Evolutionary conservation across 2,888 invertebrate species (phyloP), one percentile per base, ranked within the genome.

Genomic region (Zonitis immaculata): DNA sequence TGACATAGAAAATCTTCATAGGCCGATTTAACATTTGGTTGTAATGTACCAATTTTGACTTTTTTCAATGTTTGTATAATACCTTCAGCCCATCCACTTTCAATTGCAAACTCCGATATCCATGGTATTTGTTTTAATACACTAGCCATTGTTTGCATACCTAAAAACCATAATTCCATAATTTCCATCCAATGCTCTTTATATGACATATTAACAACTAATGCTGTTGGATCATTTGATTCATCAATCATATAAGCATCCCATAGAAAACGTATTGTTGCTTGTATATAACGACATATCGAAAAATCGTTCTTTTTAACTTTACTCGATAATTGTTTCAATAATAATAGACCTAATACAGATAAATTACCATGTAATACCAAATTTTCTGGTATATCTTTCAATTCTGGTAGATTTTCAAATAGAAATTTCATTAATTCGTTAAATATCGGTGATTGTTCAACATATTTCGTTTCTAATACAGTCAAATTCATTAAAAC

Each of bases 21-120:
- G 25, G 93, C 93, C 22, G 89, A 89, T 70, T 92, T 91, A 0
- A 92, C 87, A 73, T 91, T 92, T 0, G 88, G 84, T 28, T 88
- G 88, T 45, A 94, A 77, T 2, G 88, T 86, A 48, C 91, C 91
- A 63, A 88, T 82, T 76, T 89, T 89, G 1, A 93, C 91, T 76
- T 90, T 89, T 58, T 85, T 84, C 60, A 95, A 78, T 64, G 88
- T 88, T 66, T 87, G 86, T 47, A 91, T 81, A 51, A 94, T 92
- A 9, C 92, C 93, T 71, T 91, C 87, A 3, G 91, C 89, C 92
- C 94, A 95, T n/a, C 94, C 94, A 71, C 92, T 92, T 67, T 94
- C 94, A 55, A 94, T 86, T 4, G 91, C 88, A 76, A 93, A 93
- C 67, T 93, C 91, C 0, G 91, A 90, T 57, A 93, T 85, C 93